These are phyloP conservation scores for Trochalopteron elliotii DNA, from an alignment of 2,113 vertebrate genomes.

Conservation along the genomic window DNA sequence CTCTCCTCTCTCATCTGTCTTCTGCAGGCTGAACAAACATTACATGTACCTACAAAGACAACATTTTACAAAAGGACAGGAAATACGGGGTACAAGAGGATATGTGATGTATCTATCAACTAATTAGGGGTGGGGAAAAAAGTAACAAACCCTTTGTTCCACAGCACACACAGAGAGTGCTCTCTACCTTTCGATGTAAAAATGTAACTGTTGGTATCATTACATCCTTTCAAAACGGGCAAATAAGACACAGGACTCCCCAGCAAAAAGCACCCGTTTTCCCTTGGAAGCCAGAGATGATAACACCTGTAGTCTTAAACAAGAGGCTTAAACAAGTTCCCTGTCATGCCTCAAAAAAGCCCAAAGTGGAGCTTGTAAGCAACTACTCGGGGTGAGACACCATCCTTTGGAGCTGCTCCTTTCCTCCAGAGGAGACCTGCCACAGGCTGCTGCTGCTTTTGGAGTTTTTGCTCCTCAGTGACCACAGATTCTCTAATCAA, in stretches of 20 bases:
- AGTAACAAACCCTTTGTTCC: not conserved
- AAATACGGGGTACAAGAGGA: not conserved
- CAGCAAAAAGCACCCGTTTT: not conserved
- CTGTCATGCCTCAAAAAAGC: not conserved
- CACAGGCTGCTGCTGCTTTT: not conserved
- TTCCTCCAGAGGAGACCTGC: not conserved
- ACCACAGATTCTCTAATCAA: not conserved
- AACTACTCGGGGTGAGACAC: fast-evolving
- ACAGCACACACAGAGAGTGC: not conserved
- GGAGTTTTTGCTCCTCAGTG: not conserved
- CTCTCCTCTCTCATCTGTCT: not conserved
- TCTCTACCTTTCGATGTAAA: not conserved
- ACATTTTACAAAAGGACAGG: not conserved
- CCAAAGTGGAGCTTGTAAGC: not conserved
- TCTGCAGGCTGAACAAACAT: not conserved
- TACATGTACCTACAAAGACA: not conserved
- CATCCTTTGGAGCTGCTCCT: not conserved
- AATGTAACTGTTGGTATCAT: not conserved
- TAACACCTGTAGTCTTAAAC: not conserved
- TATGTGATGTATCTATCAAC: not conserved
- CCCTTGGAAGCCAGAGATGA: not conserved
- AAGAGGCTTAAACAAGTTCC: not conserved
- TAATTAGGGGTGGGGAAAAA: not conserved
- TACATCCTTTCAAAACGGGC: not conserved
- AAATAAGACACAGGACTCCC: not conserved